Conservation (phyloP, 2,888 invertebrate genomes). For the Tillus elongatus region DNA sequence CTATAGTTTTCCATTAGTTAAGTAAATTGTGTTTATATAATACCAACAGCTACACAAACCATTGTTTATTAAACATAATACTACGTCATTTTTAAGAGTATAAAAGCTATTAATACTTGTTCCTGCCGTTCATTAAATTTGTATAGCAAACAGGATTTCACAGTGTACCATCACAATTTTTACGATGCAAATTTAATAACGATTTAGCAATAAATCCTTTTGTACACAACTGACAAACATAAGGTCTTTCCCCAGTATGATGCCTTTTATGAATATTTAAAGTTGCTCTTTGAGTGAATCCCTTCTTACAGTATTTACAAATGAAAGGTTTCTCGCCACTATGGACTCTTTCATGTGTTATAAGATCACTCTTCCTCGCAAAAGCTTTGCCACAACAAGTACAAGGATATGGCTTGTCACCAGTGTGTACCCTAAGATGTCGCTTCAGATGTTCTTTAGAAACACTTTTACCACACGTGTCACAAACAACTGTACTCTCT, state of each 20-base stretch:
- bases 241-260: slow-evolving; percentile 24
- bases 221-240: slow-evolving; percentile 45
- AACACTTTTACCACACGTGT: slow-evolving; percentile 46
- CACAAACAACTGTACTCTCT: slow-evolving; percentile 41
- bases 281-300: slow-evolving; percentile 22
- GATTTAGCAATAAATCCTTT: slow-evolving; percentile 47
- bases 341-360: too few relatives aligned
- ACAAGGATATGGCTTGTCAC: slow-evolving; percentile 39
- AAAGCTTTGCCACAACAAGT: slow-evolving; percentile 40
- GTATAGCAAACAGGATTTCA: too few relatives aligned
- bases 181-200: slow-evolving; percentile 44
- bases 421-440: slow-evolving; percentile 44
- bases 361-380: slow-evolving; percentile 34
- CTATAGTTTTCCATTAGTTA: too few relatives aligned
- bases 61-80: too few relatives aligned
- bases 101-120: too few relatives aligned
- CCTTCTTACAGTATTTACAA: slow-evolving; percentile 29
- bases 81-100: too few relatives aligned
- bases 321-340: slow-evolving; percentile 25
- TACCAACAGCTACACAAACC: too few relatives aligned
- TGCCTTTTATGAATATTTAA: slow-evolving; percentile 22
- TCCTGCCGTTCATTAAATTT: too few relatives aligned
- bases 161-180: slow-evolving; percentile 26
- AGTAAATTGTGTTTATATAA: too few relatives aligned
- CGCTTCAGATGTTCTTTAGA: slow-evolving; percentile 41